Evolutionary conservation across 2,888 invertebrate genomes (phyloP).

Genomic region (Oxyteleia sp.): DNA sequence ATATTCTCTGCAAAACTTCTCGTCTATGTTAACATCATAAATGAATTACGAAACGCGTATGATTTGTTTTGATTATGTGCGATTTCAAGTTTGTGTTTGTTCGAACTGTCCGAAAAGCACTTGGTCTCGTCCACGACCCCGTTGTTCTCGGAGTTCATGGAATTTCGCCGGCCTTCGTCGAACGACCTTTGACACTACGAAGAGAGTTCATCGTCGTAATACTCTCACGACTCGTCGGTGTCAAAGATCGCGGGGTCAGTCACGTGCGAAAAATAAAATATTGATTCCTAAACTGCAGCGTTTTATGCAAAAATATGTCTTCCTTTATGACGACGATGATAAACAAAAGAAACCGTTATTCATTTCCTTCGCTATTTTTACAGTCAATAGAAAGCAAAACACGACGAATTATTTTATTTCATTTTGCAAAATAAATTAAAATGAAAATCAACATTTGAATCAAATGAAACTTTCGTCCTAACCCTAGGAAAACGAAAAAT

Average conservation of each 20-base stretch:
- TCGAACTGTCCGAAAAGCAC: conserved; percentile 54
- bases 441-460: too few species aligned
- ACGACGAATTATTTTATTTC: too few species aligned
- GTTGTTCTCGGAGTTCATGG: conserved; percentile 75
- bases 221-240: conserved; percentile 74
- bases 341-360: conserved; percentile 8
- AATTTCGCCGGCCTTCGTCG: conserved; percentile 76
- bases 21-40: too few species aligned
- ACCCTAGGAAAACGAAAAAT: too few species aligned
- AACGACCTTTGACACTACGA: conserved; percentile 70
- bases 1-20: too few species aligned
- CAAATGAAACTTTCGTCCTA: too few species aligned
- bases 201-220: conserved; percentile 74
- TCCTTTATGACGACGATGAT: not conserved
- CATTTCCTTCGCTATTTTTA: too few species aligned
- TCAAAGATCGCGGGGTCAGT: conserved; percentile 70
- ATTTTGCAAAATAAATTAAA: too few species aligned
- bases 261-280: conserved; percentile 73
- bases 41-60: too few species aligned
- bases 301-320: conserved; percentile 41
- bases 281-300: conserved; percentile 54
- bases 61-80: conserved; percentile 16
- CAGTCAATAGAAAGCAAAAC: too few species aligned
- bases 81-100: conserved; percentile 26
- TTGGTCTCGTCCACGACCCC: conserved; percentile 63